Base-by-base conservation (phyloP, 2,113 vertebrate species). In the Hippoglossus stenolepis region DNA sequence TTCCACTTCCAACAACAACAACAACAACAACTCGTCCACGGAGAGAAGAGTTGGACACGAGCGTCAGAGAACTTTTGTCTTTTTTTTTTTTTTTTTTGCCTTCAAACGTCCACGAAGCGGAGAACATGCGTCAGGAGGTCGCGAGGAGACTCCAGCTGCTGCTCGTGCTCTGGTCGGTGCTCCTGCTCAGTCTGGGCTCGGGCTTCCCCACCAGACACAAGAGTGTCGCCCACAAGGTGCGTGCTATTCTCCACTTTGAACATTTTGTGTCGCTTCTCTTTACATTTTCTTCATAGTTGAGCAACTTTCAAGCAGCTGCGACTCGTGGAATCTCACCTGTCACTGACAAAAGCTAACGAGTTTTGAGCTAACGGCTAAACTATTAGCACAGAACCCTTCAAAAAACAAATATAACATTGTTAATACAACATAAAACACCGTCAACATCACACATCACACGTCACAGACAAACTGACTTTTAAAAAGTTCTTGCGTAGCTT, bases 121-220 rank as follows among this genome's bases (percentile, higher is more conserved):
- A 66, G 90, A 93, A 89, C 88, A 96, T 96, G 95, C 71, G 88
- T 80, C 68, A 82, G 73, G 85, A 85, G 75, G 82, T 86, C 5
- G 79, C 88, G 84, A 83, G 88, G 75, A 93, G 88, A 69, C 77
- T 89, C 61, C 90, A 91, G 54, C 56, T 93, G 79, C 92, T 94
- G 68, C 83, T 94, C 53, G 84, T 93, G 70, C 77, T 94, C 28
- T 80, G 93, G 6, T 87, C 95, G 24, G 59, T 94, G 12, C 83
- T 94, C 24, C 80, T 93, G 24, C 49, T 94, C 20, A 88, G 89
- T 15, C 75, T 89, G 23, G 93, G 89, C 56, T 81, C 85, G 2
- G 94, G 93, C 17, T 94, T 96, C 20, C 96, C 96, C 4, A 81
- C 94, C 56, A 93, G 91, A 60, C 94, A 88, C 80, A 93, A 91